Evolutionary conservation across 2,888 invertebrate genomes (phyloP).

Genomic region (Cephus nigrinus): DNA sequence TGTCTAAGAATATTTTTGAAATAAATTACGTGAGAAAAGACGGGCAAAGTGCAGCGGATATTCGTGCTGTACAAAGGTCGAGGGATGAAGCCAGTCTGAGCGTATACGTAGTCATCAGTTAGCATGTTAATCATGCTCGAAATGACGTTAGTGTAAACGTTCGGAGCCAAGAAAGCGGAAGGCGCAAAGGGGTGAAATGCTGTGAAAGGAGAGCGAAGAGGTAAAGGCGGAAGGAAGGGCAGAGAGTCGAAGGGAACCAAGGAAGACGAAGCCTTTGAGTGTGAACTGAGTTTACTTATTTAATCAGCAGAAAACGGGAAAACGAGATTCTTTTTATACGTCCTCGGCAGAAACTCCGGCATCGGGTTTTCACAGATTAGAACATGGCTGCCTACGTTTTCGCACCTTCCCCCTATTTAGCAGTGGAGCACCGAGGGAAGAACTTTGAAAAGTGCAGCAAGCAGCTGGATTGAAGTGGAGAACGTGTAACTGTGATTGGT

Average conservation of each 20-base stretch:
- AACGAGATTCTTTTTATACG: not conserved
- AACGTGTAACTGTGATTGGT: no score
- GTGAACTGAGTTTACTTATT: slow-evolving; percentile 4
- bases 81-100: not conserved
- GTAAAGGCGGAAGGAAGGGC: slow-evolving; percentile 6
- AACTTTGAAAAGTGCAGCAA: no score
- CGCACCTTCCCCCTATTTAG: no score
- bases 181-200: slow-evolving; percentile 13
- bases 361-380: no score
- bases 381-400: no score
- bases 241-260: not conserved
- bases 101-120: slow-evolving; percentile 22
- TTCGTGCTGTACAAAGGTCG: not conserved
- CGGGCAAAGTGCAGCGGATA: not conserved
- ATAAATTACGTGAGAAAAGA: not conserved
- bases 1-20: no score
- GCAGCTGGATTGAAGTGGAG: no score
- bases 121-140: slow-evolving; percentile 30
- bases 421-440: no score
- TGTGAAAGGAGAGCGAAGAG: slow-evolving; percentile 7
- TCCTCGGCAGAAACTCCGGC: no score
- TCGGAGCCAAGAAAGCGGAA: slow-evolving; percentile 12
- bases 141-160: slow-evolving; percentile 28
- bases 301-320: slow-evolving; percentile 7
- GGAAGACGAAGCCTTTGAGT: not conserved